Evolutionary conservation across 2,113 vertebrate genomes (phyloP).

Genomic region (Muscicapa adusta): DNA sequence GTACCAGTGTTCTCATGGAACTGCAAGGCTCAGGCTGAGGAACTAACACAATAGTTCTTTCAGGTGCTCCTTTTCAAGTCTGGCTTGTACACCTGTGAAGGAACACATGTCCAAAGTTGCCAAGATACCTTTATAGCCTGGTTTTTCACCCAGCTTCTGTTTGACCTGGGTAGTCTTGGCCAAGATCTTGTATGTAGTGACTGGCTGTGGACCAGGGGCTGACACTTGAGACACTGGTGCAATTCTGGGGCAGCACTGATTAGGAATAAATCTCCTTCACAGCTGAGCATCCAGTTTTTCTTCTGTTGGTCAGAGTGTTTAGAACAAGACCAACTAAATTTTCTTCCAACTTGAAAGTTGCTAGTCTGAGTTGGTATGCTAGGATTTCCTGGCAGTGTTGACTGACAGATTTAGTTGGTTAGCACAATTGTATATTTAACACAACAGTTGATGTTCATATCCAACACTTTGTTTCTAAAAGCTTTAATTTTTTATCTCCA

Average conservation of each 20-base stretch:
- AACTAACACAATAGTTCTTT: neutral
- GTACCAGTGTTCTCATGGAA: neutral
- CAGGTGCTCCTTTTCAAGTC: neutral
- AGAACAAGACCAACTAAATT: neutral
- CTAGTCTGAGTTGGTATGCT: neutral
- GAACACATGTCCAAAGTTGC: neutral
- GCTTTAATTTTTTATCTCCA: neutral
- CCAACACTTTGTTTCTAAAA: neutral
- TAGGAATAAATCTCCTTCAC: neutral
- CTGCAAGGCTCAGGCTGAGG: neutral
- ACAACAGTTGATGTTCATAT: neutral
- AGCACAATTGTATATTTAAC: neutral
- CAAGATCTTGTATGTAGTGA: neutral
- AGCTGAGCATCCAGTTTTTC: neutral
- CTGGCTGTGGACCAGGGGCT: neutral
- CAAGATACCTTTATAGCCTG: neutral
- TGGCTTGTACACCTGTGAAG: neutral
- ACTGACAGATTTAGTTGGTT: neutral
- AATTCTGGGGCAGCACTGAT: neutral
- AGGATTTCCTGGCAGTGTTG: neutral
- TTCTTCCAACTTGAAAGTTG: neutral
- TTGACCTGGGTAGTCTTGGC: neutral
- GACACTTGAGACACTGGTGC: neutral
- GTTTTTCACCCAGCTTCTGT: neutral
- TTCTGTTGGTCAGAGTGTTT: neutral